Conservation (phyloP, 2,888 invertebrate species). For the Acrobasis consociella region DNA sequence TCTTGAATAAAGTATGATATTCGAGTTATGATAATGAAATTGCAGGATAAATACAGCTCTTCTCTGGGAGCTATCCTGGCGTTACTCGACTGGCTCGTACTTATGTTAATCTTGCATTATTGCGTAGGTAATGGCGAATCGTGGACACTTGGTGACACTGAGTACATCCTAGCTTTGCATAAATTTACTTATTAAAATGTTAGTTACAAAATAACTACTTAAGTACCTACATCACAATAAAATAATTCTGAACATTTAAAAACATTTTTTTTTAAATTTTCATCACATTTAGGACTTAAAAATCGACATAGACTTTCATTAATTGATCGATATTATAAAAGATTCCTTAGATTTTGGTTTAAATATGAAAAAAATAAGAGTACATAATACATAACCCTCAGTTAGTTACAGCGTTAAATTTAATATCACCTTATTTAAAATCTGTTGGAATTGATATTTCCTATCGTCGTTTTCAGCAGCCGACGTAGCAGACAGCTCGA, state of each 20-base stretch:
- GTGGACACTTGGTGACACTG: neutral
- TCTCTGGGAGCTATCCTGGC: neutral
- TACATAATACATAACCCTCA: too few relatives aligned
- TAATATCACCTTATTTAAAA: neutral
- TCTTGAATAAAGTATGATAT: slow-evolving; percentile 6
- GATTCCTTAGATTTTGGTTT: neutral
- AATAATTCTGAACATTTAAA: too few relatives aligned
- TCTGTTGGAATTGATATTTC: neutral
- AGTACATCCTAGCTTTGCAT: too few relatives aligned
- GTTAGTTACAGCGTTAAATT: too few relatives aligned
- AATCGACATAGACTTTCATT: too few relatives aligned
- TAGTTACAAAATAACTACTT: too few relatives aligned
- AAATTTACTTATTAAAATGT: too few relatives aligned
- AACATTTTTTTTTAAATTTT: too few relatives aligned
- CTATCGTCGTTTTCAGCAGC: slow-evolving; percentile 5
- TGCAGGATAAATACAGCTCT: neutral
- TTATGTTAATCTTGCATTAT: neutral
- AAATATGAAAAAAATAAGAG: neutral
- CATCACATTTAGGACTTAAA: too few relatives aligned
- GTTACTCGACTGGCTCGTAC: neutral
- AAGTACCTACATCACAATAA: too few relatives aligned
- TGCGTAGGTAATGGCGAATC: neutral
- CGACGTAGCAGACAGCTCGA: slow-evolving; percentile 12
- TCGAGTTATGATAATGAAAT: slow-evolving; percentile 15
- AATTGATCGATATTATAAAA: neutral